Conservation (phyloP, 2,888 invertebrate species). For the Pachliopta kotzebuea region DNA sequence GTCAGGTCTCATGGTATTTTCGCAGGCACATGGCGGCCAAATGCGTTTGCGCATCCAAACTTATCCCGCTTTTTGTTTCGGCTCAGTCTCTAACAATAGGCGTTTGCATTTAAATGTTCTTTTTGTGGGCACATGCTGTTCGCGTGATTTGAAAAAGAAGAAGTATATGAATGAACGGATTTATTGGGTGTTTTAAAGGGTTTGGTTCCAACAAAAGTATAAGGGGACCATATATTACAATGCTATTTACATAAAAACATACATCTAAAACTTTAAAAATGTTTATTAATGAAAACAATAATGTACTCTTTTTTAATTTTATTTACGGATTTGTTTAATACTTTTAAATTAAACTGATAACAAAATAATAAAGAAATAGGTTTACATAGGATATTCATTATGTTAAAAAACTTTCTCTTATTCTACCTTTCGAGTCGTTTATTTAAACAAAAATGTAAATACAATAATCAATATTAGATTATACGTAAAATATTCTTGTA, state of each 20-base stretch:
- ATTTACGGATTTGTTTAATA: too few species aligned
- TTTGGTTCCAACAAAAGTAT: neutral
- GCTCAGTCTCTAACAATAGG: constrained; percentile 43
- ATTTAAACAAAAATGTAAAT: too few species aligned
- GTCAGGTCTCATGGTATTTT: constrained; percentile 47
- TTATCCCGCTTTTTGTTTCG: constrained; percentile 39
- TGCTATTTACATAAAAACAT: neutral
- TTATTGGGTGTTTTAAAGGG: constrained; percentile 37
- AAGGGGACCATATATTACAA: neutral
- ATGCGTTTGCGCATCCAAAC: constrained; percentile 52
- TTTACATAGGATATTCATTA: too few species aligned
- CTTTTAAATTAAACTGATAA: too few species aligned
- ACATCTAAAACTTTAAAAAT: neutral
- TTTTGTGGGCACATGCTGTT: constrained; percentile 45
- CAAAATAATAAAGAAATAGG: too few species aligned
- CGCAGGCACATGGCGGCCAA: constrained; percentile 66
- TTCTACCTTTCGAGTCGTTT: too few species aligned
- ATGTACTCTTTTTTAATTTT: too few species aligned
- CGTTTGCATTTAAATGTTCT: constrained; percentile 47
- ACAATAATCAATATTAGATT: too few species aligned
- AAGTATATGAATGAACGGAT: constrained; percentile 42
- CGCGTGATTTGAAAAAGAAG: constrained; percentile 40
- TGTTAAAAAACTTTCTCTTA: too few species aligned
- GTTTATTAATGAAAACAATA: too few species aligned
- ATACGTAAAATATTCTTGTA: too few species aligned